Base-by-base conservation (phyloP, 2,888 invertebrate genomes). In the Nebria brevicollis region DNA sequence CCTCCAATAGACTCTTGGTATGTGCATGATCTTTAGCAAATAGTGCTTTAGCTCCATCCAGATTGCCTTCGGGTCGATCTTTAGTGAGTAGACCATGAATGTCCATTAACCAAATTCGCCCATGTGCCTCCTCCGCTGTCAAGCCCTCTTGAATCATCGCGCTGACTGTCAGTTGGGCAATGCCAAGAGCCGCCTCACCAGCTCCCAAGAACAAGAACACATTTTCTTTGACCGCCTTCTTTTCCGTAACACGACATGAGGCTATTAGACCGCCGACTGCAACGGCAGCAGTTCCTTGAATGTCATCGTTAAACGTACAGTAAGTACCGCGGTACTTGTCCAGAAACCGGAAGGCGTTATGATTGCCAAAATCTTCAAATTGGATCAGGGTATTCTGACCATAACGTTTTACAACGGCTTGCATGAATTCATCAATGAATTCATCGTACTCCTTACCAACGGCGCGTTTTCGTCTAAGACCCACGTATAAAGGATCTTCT, bases 241-340 rank as follows among this genome's bases (percentile, higher is more conserved):
- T 94, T 0, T 85, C 85, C 0, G 96, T 97, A 82, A 97, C 90
- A 83, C 94, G 91, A 77, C 92, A 91, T 64, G 95, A 94, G 0
- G 97, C 96, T 86, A 97, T 91, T 25, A 99, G 90, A 0, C 99
- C 99, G 6, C 97, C 98, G 1, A 98, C 96, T 8, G 97, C 98
- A 0, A 99, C 99, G 42, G 97, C 94, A 1, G 99, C 99, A 0
- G 98, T 98, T 84, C 98, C 98, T 89, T 99, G 98, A 87, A 99
- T 99, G 87, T 99, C 99, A 87, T 99, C 99, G 89, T 99, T 99
- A 90, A 99, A 99, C 26, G 98, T 98, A 89, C 99, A 99, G 89
- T 97, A 99, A 84, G 93, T 92, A 86, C 95, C 90, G 82, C 97
- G 93, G 90, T 98, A 99, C 89, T 96, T 97, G 86, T 95, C 95